Evolutionary conservation across 2,888 invertebrate species (phyloP), one percentile per base, ranked within the genome.

Genomic region (Beris chalybata): DNA sequence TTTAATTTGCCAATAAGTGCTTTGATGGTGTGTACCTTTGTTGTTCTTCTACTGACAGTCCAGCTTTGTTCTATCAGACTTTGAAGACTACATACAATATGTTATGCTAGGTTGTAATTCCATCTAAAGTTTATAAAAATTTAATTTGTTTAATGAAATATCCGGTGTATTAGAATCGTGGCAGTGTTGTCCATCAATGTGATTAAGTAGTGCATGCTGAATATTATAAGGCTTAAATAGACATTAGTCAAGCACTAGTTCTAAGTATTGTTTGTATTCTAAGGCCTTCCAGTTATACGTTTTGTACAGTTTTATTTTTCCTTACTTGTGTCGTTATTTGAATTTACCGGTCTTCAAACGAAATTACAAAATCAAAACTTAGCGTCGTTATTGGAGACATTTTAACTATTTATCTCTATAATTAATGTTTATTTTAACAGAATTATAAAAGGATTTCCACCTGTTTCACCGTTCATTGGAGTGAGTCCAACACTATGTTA

Each of bases 401-500:
- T 15, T 54, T 29, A 15, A n/a, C n/a, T 7, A 22, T 38, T 38
- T 38, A 5, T 38, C 1, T 7, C 38, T 52, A 22, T n/a, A 31
- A 31, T 15, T 5, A 47, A 52, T 61, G 11, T 67, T 55, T 70
- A 70, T 67, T 63, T 70, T 74, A 85, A 72, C 86, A 96, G 95
- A 83, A 93, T 95, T 79, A 91, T 95, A 73, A 95, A 96, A 82
- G 95, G 95, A 72, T 95, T 96, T 80, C 96, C 96, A 53, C 97
- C 97, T 30, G 95, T 97, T 4, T 95, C 96, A 53, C 97, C 97
- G 5, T 98, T 97, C 83, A 96, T 98, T 74, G 97, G 97, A 71
- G 97, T 97, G 59, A 96, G 95, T 78, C 96, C 97, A n/a, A 97
- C 97, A 4, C 85, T 97, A 50, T 98, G 98, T 80, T 97, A 97